Evolutionary conservation across 2,888 invertebrate species (phyloP), one percentile per base, ranked within the genome.

Genomic region (Noctua comes): DNA sequence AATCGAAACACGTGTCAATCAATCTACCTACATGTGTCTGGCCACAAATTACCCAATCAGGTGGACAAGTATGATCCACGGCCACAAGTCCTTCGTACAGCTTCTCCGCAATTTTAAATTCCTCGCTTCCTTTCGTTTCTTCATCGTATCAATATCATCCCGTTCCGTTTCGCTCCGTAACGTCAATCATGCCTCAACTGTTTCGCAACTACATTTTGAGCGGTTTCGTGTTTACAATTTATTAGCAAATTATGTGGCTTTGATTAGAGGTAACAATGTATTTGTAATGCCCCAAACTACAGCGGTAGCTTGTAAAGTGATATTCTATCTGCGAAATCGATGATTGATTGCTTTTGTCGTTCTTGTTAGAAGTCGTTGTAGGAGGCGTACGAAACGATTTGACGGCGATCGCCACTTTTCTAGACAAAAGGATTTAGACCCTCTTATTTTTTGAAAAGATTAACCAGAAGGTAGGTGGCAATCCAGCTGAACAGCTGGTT

Each of bases 71-170:
- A 46, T 59, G 57, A 65, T 69, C 27, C 11, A 21, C 36, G 59
- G 16, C 5, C 36, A 65, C 21, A 51, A 71, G 64, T 65, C 71
- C 48, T 71, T 59, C 68, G 54, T 69, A 18, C 64, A 54, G 51
- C 54, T 82, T 82, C 46, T 69, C 46, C 57, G 64, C 16, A 82
- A 76, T 85, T 85, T 71, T 54, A 85, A 82, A 82, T 82, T 82
- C 70, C 54, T 76, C n/a, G 27, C 51, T 81, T 82, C 82, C 76
- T 72, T 68, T 68, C 64, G 21, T 40, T 59, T 59, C 82, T 72
- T 69, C 82, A 65, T 82, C 64, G 27, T 59, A 65, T 76, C 76
- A 85, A 83, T 76, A 68, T 31, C 71, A 24, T 31, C 46, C 16
- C 68, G 57, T 68, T 48, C 31, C 62, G 59, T 54, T 54, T 46